Evolutionary conservation across 1,140 invertebrate genomes (phyloP).

Genomic region (Drosophila watanabei): DNA sequence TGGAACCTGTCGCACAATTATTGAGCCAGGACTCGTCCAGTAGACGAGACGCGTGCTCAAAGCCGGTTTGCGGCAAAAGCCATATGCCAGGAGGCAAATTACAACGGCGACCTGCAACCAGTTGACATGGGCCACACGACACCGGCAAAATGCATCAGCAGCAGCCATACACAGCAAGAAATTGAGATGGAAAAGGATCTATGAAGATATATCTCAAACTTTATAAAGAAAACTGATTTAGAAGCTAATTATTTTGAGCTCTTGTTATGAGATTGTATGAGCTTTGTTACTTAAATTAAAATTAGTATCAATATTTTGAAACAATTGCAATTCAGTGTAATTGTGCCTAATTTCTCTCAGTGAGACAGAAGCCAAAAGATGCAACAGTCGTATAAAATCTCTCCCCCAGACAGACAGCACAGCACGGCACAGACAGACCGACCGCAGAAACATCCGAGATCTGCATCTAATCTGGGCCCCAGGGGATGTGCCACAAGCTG

Average conservation of each 20-base stretch:
- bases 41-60: constrained; percentile 75
- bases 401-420: constrained; percentile 42
- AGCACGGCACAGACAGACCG: constrained; percentile 17
- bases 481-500: constrained; percentile 78
- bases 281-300: no score
- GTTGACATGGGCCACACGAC: constrained; percentile 82
- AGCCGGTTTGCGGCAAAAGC: constrained; percentile 73
- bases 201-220: neutral
- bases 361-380: constrained; percentile 54
- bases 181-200: neutral
- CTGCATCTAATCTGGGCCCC: constrained; percentile 77
- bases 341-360: neutral
- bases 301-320: no score
- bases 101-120: constrained; percentile 67
- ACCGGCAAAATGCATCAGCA: constrained; percentile 24
- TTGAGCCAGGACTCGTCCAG: constrained; percentile 66
- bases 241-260: neutral
- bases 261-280: no score
- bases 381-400: constrained; percentile 77
- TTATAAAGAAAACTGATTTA: neutral
- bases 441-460: constrained; percentile 70
- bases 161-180: constrained; percentile 25
- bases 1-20: constrained; percentile 80
- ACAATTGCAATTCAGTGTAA: neutral
- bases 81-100: constrained; percentile 79